phyloP scores from a whole-genome alignment of 2,888 invertebrate genomes.

The Pyrgus malvae region DNA sequence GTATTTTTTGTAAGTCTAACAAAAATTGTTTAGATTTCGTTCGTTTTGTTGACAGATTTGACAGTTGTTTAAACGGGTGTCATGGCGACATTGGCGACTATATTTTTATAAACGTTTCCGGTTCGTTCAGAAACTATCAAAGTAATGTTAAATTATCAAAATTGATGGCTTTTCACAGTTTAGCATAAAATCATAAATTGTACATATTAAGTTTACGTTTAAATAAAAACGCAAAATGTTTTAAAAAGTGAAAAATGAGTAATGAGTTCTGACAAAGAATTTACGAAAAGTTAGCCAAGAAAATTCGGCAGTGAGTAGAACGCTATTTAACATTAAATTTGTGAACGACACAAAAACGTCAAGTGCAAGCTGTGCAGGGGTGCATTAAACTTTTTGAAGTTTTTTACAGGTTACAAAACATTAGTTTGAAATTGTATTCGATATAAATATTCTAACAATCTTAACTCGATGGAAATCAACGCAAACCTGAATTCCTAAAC shows the following conservation, averaged over 20 bases:
- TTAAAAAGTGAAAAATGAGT: too few relatives aligned
- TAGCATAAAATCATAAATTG: too few relatives aligned
- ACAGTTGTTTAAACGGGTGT: conserved; percentile 54
- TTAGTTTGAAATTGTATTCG: too few relatives aligned
- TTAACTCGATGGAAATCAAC: too few relatives aligned
- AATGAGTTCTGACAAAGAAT: neutral
- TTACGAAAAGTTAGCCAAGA: neutral
- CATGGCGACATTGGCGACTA: conserved; percentile 54
- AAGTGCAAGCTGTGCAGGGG: conserved; percentile 8
- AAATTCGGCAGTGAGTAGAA: neutral
- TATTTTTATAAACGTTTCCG: conserved; percentile 27
- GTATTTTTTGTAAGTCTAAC: neutral
- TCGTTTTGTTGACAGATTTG: too few relatives aligned
- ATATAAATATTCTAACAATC: too few relatives aligned
- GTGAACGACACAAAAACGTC: conserved; percentile 25
- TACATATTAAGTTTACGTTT: too few relatives aligned
- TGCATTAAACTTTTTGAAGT: neutral
- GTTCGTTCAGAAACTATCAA: conserved; percentile 48
- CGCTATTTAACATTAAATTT: conserved; percentile 2
- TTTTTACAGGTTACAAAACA: too few relatives aligned
- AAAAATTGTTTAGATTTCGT: neutral
- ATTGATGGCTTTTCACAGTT: too few relatives aligned
- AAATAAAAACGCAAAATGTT: too few relatives aligned
- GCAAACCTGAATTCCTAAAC: too few relatives aligned
- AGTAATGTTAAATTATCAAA: too few relatives aligned